Evolutionary conservation across 2,888 invertebrate species (phyloP), one percentile per base, ranked within the genome.

Genomic region (Ectemnius continuus): DNA sequence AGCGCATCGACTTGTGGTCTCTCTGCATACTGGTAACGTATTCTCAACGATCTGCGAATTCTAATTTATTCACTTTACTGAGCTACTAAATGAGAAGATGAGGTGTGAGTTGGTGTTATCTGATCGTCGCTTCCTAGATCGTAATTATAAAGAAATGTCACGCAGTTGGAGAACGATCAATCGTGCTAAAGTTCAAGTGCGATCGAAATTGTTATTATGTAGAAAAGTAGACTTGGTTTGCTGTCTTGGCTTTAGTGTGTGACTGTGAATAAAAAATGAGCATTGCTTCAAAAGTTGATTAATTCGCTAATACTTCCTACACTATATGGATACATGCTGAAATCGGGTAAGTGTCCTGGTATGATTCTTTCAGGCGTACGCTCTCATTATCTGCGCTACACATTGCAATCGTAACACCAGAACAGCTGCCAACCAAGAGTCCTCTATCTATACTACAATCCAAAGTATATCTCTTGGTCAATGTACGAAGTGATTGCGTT

Each of bases 11-110:
- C 52, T 64, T 57, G 46, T 58, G 62, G 58, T 11, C 36, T 36
- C 60, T 59, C 23, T 67, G 66, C 59, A 65, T 69, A 71, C 65
- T 74, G 60, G 58, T 80, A 76, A 79, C 78, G 57, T 36, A 63
- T 59, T 52, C 61, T 67, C 58, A 48, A 47, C 28, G 45, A 68
- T 59, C 23, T 62, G 65, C 36, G 26, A 52, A 52, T 6, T 16
- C 13, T 36, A 36, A 36, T 36, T 36, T 52, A 52, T 52, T 52
- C 52, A 52, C 16, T 52, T 13, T 52, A 16, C 13, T 14, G 4
- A 52, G 14, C 52, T 16, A 13, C 52, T 52, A 52, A 52, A 52
- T 70, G 18, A 36, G 23, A 68, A 47, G 56, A 69, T 65, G 59
- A 71, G 67, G 61, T 70, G 67, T 61, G 45, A 57, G 52, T 65